A percentile compares a stretch with the other conserved stretches of the same genome.
Conservation (phyloP, 2,113 vertebrate genomes). For the Chascanopsetta lugubris region DNA sequence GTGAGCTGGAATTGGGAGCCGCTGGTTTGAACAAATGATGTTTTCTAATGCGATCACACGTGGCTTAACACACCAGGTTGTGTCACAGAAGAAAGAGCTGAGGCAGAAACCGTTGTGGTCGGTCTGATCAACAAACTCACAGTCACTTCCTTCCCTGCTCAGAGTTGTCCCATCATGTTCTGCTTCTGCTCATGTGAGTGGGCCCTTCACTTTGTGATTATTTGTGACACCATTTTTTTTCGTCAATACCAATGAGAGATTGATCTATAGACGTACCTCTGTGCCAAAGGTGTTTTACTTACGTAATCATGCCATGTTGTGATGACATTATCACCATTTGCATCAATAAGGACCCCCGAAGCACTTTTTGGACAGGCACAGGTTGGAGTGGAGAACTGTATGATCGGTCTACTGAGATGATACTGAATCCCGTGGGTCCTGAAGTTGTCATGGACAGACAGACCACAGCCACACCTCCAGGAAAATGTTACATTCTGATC, state of each 20-base stretch:
- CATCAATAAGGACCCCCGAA: too few relatives aligned
- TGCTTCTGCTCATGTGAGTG: background rate
- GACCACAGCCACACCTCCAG: too few relatives aligned
- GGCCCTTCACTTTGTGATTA: background rate
- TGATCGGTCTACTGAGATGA: too few relatives aligned
- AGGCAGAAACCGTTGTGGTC: background rate
- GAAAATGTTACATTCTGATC: too few relatives aligned
- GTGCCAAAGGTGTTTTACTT: background rate
- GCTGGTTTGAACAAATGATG: background rate
- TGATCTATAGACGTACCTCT: background rate
- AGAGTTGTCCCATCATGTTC: background rate
- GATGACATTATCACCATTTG: background rate
- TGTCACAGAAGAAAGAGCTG: background rate
- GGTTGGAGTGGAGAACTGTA: too few relatives aligned
- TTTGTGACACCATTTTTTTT: background rate
- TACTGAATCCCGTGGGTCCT: too few relatives aligned
- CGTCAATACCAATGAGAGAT: background rate
- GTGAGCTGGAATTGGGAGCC: conserved; percentile 2
- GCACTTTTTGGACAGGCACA: too few relatives aligned
- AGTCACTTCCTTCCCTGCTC: background rate
- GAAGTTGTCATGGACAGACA: too few relatives aligned
- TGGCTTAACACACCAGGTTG: background rate
- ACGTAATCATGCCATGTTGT: background rate
- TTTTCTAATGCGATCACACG: background rate
- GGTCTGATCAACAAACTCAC: background rate